Conservation (phyloP, 2,797 vertebrate genomes). For the Emys orbicularis region DNA sequence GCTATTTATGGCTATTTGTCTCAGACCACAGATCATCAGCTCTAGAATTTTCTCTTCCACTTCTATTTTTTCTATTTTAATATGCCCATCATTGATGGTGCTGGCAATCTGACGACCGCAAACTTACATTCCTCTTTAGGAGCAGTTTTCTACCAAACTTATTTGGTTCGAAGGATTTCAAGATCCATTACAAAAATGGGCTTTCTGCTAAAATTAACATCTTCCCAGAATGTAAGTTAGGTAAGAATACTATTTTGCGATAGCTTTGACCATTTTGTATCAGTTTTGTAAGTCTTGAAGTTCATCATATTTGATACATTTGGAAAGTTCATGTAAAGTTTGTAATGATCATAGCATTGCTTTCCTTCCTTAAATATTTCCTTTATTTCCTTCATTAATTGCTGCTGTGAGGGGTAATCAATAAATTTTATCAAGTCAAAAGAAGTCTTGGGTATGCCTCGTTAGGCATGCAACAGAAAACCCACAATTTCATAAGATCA, state of each 20-base stretch:
- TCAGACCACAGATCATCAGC: background rate
- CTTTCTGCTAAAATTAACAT: background rate
- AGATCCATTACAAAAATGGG: background rate
- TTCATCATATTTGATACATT: constrained; percentile 58
- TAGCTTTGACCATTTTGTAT: constrained; percentile 37
- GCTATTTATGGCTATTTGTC: constrained; percentile 54
- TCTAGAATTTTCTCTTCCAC: constrained; percentile 43
- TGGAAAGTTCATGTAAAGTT: constrained; percentile 52
- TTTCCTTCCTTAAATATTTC: constrained; percentile 51
- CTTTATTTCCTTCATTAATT: constrained; percentile 40
- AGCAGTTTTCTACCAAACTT: background rate
- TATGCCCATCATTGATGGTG: background rate
- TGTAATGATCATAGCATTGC: constrained; percentile 52
- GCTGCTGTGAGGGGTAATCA: constrained; percentile 49
- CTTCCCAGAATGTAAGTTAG: constrained; percentile 37
- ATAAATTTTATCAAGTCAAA: constrained; percentile 61
- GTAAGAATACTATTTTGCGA: constrained; percentile 12
- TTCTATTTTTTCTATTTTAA: constrained; percentile 47
- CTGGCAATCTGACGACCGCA: background rate
- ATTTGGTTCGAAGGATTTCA: background rate
- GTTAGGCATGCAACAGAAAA: constrained; percentile 53
- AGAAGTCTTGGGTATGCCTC: constrained; percentile 57
- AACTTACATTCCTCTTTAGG: background rate
- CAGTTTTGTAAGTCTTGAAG: constrained; percentile 15
- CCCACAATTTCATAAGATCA: constrained; percentile 63